Evolutionary conservation across 2,113 vertebrate species (phyloP).

Genomic region (Hyla sarda): DNA sequence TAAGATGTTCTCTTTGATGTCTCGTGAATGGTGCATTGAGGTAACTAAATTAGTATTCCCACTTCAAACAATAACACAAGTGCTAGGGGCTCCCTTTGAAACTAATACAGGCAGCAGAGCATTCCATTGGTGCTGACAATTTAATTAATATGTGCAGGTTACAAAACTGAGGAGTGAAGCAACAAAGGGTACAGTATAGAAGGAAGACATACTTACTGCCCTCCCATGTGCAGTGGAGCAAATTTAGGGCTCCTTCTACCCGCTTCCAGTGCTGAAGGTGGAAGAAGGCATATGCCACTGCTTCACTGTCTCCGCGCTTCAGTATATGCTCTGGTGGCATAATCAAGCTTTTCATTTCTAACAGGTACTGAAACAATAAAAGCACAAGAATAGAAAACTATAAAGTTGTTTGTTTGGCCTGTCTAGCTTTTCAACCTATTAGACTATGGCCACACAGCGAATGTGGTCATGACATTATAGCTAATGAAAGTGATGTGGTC

Average conservation of each 20-base stretch:
- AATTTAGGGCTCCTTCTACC: conserved; percentile 94
- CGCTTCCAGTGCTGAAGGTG: conserved; percentile 99
- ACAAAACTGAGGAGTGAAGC: conserved; percentile 25
- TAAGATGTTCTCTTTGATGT: conserved; percentile 55
- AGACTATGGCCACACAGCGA: no score
- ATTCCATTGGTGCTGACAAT: conserved; percentile 55
- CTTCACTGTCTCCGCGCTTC: conserved; percentile 97
- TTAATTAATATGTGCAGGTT: conserved; percentile 59
- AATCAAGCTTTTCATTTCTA: conserved; percentile 99
- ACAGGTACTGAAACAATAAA: conserved; percentile 83
- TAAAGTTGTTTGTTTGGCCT: no score
- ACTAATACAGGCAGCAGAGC: conserved; percentile 60
- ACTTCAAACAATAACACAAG: conserved; percentile 60
- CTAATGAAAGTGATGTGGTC: no score
- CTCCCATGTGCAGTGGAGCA: conserved; percentile 98
- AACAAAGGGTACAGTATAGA: conserved; percentile 35
- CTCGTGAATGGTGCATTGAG: conserved; percentile 59
- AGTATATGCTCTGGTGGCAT: conserved; percentile 97
- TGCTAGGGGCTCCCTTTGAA: conserved; percentile 58
- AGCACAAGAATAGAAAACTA: conserved; percentile 20
- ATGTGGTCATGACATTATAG: no score
- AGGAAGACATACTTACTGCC: conserved; percentile 85
- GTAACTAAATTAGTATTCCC: conserved; percentile 61
- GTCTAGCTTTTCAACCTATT: no score
- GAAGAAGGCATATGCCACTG: conserved; percentile 97